These are phyloP conservation scores for Andrena bicolor DNA, from an alignment of 2,888 invertebrate genomes.

Conservation along the genomic window DNA sequence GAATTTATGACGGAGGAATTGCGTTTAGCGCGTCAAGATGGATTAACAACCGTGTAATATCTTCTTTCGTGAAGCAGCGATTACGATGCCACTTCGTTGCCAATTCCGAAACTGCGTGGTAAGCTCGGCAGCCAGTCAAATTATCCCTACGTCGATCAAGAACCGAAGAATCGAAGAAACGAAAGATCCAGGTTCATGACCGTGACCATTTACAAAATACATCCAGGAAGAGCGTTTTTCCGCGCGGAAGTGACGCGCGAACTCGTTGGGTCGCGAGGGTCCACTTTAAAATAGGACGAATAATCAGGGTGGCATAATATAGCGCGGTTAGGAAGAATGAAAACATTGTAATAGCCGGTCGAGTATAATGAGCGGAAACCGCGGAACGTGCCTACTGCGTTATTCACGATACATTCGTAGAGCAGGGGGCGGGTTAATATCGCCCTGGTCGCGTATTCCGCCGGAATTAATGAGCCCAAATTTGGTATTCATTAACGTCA, in stretches of 20 bases:
- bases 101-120: too few relatives aligned
- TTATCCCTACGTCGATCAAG: too few relatives aligned
- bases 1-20: too few relatives aligned
- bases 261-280: background rate
- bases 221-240: background rate
- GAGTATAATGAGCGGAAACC: conserved; percentile 56
- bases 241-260: background rate
- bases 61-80: too few relatives aligned
- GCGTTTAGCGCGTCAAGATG: too few relatives aligned
- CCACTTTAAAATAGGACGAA: conserved; percentile 37
- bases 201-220: background rate
- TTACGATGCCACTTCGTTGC: too few relatives aligned
- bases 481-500: conserved; percentile 64
- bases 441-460: conserved; percentile 37
- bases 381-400: conserved; percentile 56
- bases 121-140: too few relatives aligned
- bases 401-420: conserved; percentile 61
- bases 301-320: conserved; percentile 62
- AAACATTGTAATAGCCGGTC: conserved; percentile 70
- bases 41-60: too few relatives aligned
- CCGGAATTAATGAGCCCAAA: conserved; percentile 58
- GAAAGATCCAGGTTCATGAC: too few relatives aligned
- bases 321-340: conserved; percentile 57
- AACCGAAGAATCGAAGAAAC: too few relatives aligned
- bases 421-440: conserved; percentile 50